Evolutionary conservation across 2,113 vertebrate species (phyloP).

Genomic region (Cynocephalus volans): DNA sequence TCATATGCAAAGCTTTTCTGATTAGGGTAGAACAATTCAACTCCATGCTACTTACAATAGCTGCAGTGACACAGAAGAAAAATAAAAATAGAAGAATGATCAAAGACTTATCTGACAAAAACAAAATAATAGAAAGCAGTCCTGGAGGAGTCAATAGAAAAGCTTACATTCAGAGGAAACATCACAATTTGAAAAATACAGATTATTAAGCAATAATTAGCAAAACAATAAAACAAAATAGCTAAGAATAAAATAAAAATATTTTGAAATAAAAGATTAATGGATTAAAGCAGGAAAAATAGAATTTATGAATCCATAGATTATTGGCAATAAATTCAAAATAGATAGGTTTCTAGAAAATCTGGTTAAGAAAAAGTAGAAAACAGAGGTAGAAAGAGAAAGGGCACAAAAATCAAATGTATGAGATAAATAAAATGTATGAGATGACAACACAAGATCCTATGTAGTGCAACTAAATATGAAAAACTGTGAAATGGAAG

Average conservation of each 20-base stretch:
- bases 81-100: constrained; percentile 51
- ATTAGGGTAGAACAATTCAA: background rate
- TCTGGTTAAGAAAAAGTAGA: constrained; percentile 42
- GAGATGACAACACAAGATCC: background rate
- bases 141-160: background rate
- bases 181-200: background rate
- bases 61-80: background rate
- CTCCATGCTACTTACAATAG: constrained; percentile 12
- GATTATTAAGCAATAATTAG: constrained; percentile 37
- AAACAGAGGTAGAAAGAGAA: constrained; percentile 43
- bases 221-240: constrained; percentile 60
- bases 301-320: background rate
- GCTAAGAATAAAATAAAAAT: constrained; percentile 38
- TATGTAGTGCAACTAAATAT: background rate
- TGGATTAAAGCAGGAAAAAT: constrained; percentile 43
- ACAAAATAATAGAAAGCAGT: constrained; percentile 62
- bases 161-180: background rate
- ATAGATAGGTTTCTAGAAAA: background rate
- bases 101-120: constrained; percentile 56
- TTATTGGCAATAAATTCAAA: constrained; percentile 54
- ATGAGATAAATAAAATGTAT: background rate
- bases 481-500: constrained; percentile 52
- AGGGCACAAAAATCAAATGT: background rate
- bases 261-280: constrained; percentile 60
- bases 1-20: constrained; percentile 35